Percentiles rank a stretch among this genome's conserved stretches.
These are phyloP conservation scores for Semicossyphus pulcher DNA, from an alignment of 2,113 vertebrate species.

Conservation along the genomic window DNA sequence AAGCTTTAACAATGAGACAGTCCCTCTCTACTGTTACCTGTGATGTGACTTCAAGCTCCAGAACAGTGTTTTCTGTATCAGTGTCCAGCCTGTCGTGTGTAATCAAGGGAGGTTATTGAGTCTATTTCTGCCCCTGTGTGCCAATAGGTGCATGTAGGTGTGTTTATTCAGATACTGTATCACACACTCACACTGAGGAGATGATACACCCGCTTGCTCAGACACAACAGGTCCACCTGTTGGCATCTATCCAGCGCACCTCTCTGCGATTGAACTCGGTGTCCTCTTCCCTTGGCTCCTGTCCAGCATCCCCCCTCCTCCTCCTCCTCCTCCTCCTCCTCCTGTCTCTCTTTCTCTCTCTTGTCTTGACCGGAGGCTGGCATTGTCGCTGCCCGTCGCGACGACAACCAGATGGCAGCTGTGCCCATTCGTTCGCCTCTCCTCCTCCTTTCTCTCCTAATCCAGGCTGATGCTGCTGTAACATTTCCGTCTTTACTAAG, in stretches of 20 bases:
- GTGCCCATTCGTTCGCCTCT: constrained; percentile 23
- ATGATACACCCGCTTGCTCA: constrained; percentile 13
- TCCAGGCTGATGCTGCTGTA: not conserved
- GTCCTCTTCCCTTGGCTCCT: constrained; percentile 54
- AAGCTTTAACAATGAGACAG: no score
- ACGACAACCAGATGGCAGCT: constrained; percentile 58
- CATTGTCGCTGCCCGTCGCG: constrained; percentile 33
- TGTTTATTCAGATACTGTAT: constrained; percentile 30
- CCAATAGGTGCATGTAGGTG: not conserved
- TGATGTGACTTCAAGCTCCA: not conserved
- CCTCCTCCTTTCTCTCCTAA: not conserved
- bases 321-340: not conserved
- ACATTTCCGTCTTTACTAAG: not conserved
- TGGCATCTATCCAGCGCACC: constrained; percentile 30
- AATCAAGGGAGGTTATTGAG: constrained; percentile 18
- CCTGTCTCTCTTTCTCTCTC: constrained; percentile 20
- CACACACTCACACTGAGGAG: constrained; percentile 16
- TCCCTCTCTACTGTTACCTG: no score
- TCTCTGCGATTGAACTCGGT: constrained; percentile 47
- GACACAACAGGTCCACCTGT: constrained; percentile 53
- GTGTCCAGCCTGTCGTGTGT: constrained; percentile 3
- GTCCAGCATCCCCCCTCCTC: constrained; percentile 21
- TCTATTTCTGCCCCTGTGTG: not conserved
- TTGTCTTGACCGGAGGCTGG: constrained; percentile 26
- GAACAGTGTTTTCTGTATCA: not conserved